Base-by-base conservation (phyloP, 2,888 invertebrate genomes). In the Peribatodes rhomboidaria region DNA sequence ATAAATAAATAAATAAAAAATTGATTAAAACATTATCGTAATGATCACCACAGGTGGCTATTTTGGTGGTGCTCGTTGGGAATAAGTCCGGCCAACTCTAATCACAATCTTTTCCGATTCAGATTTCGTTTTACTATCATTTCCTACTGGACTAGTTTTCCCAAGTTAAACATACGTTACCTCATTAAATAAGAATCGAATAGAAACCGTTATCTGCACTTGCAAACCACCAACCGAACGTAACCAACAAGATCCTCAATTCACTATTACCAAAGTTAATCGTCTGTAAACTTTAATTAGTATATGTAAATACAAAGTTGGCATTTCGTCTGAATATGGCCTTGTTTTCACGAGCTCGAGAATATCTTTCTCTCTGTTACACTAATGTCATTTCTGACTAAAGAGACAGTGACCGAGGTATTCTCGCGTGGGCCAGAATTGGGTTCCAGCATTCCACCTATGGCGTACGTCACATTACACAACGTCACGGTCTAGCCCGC, bases 401-500 rank as follows among this genome's bases (percentile, higher is more conserved):
- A 16, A 16, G 8, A 16, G 16, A 41, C 16, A 8, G 16, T 16
- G 41, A 16, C 16, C 41, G 16, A 11, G 18, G 10, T 42, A 4
- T 27, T 31, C n/a, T 16, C 47, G 47, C 31, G 47, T 7, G 31
- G 4, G 9, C 4, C 14, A 49, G 47, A 49, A 49, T 20, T 11
- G 4, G 16, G 11, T 2, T 9, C n/a, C 14, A 6, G 41, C 41
- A 33, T 49, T 49, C 57, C 53, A 31, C 11, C 37, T 55, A 42
- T 49, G 20, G 18, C 20, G 20, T 55, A 44, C 57, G 62, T 61
- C 52, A 53, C 57, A 35, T 58, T 61, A 60, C 60, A 55, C 42
- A 60, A 56, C 46, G 55, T 65, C 55, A 60, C 65, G 60, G 46
- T 60, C 35, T 41, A 41, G 47, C 54, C 22, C 60, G 37, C 37